These are phyloP conservation scores for Homalodisca vitripennis DNA, from an alignment of 1,140 invertebrate genomes.

Conservation along the genomic window DNA sequence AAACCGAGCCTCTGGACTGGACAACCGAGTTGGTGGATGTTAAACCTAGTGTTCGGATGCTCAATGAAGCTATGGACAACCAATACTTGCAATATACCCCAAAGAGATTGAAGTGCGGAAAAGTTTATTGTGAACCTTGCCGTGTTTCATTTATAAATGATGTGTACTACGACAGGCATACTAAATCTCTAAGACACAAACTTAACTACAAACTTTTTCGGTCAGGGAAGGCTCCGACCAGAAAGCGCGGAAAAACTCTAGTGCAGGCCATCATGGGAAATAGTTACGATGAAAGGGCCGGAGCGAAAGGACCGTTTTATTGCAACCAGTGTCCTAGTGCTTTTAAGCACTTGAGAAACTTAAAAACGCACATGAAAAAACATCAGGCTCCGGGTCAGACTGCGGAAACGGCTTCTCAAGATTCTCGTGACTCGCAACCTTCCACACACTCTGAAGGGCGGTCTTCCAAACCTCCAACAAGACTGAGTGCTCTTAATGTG, in stretches of 20 bases:
- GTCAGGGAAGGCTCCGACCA: conserved; percentile 22
- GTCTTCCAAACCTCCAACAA: background rate
- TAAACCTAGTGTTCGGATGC: background rate
- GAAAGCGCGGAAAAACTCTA: background rate
- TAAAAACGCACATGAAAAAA: conserved; percentile 13
- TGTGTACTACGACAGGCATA: conserved; percentile 42
- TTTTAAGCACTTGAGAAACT: conserved; percentile 9
- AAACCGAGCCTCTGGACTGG: conserved; percentile 38
- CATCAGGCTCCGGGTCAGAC: background rate
- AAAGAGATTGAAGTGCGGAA: conserved; percentile 22
- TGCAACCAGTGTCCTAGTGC: conserved; percentile 5
- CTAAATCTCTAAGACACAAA: conserved; percentile 36
- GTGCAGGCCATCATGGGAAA: background rate
- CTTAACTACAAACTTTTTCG: conserved; percentile 15
- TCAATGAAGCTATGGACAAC: conserved; percentile 37
- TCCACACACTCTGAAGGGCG: background rate
- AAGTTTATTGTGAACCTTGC: conserved; percentile 42
- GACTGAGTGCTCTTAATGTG: background rate
- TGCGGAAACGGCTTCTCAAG: background rate
- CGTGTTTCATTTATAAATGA: conserved; percentile 44
- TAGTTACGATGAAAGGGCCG: background rate
- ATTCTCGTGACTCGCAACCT: background rate
- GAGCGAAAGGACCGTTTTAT: background rate
- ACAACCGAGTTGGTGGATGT: conserved; percentile 9
- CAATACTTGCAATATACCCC: conserved; percentile 21